Evolutionary conservation across 2,888 invertebrate genomes (phyloP).

Genomic region (Dermolepida albohirtum): DNA sequence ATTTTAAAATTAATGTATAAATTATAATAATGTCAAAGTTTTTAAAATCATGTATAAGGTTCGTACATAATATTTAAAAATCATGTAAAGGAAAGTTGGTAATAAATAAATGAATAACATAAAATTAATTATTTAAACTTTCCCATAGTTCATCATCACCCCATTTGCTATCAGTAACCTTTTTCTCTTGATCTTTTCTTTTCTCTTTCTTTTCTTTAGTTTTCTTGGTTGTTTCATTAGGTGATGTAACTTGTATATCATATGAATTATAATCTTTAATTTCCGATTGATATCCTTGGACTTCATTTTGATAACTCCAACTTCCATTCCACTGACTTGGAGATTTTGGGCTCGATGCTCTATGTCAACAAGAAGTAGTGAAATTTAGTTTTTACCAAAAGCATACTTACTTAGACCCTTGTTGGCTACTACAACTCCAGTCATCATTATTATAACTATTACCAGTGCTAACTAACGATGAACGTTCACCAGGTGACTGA

Average conservation of each 20-base stretch:
- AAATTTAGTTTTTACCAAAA: conserved; percentile 1
- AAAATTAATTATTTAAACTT: conserved; percentile 69
- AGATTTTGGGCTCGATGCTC: conserved; percentile 64
- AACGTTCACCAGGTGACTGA: conserved; percentile 65
- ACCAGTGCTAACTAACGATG: conserved; percentile 64
- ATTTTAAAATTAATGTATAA: background rate
- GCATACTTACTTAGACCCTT: conserved; percentile 61
- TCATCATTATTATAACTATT: conserved; percentile 61
- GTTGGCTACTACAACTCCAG: conserved; percentile 64
- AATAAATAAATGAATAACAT: conserved; percentile 29
- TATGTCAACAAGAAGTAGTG: conserved; percentile 43
- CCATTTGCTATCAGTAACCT: conserved; percentile 64
- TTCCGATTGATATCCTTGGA: conserved; percentile 59
- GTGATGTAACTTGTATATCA: conserved; percentile 57
- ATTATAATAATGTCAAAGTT: too few relatives aligned
- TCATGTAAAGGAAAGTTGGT: conserved; percentile 3
- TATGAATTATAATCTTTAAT: conserved; percentile 54
- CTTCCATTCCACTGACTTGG: conserved; percentile 59
- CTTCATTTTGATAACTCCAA: conserved; percentile 61
- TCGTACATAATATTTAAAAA: background rate
- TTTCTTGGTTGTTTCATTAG: conserved; percentile 48
- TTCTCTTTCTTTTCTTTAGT: conserved; percentile 56
- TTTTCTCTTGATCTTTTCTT: conserved; percentile 58
- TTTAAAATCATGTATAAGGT: background rate
- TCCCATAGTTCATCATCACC: conserved; percentile 74